Evolutionary conservation across 1,140 invertebrate species (phyloP), one percentile per base, ranked within the genome.

Genomic region (Leptopilina clavipes): DNA sequence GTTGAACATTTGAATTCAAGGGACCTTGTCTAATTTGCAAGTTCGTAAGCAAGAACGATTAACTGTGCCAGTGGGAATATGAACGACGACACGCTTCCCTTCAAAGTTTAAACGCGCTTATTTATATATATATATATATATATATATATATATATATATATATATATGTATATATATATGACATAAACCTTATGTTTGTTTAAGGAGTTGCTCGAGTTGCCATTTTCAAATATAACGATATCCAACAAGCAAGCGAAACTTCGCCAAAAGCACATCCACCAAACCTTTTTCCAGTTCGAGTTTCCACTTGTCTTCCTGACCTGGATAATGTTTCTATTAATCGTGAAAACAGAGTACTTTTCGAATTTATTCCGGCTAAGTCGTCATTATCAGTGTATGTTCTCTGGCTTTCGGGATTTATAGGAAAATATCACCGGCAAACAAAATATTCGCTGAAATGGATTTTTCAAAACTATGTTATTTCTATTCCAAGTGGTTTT

Each of bases 141-240:
- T n/a, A n/a, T n/a, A n/a, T n/a, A n/a, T n/a, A n/a, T n/a, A n/a
- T n/a, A n/a, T n/a, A n/a, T n/a, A n/a, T n/a, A n/a, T n/a, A n/a
- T n/a, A n/a, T n/a, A n/a, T n/a, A n/a, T n/a, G n/a, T 31, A 31
- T 6, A 31, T 31, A 31, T 31, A 31, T 31, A 76, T 79, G 77
- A 75, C 82, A 81, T 77, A 84, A 84, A 78, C 82, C 82, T 84
- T 83, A 83, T 83, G 82, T 83, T 83, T 83, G 82, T 83, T 83
- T 83, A 83, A 83, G 82, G 78, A 84, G 82, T 82, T 84, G 80
- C 75, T 59, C 73, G 75, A 52, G 78, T 79, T 77, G 77, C 79
- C 73, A 79, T 48, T 56, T 73, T 43, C 77, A 70, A 74, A 59
- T 31, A 72, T n/a, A 31, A 59, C 22, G 56, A 59, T 59, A 59